phyloP scores from a whole-genome alignment of 2,888 invertebrate genomes.

The Prenolepis imparis region DNA sequence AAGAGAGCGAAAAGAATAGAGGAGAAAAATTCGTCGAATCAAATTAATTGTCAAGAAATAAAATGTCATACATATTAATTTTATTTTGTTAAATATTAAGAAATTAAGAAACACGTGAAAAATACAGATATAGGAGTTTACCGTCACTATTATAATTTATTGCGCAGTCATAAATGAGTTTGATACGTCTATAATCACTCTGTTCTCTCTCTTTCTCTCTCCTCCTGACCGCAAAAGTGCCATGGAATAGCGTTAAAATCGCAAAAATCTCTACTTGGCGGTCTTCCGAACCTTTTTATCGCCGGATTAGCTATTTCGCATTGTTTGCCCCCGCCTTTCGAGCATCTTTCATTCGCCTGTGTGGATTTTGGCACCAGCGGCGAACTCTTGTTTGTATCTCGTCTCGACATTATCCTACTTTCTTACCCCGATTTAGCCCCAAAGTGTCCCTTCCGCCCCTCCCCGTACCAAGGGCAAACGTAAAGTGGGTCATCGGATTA shows the following conservation, averaged over 20 bases:
- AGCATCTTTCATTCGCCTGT: slow-evolving; percentile 63
- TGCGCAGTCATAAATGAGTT: slow-evolving; percentile 24
- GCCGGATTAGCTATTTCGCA: slow-evolving; percentile 72
- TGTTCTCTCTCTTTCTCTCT: slow-evolving; percentile 36
- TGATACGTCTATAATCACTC: slow-evolving; percentile 49
- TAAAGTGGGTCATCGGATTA: slow-evolving; percentile 43
- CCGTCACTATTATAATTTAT: background rate
- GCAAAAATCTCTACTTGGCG: slow-evolving; percentile 68
- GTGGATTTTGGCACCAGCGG: slow-evolving; percentile 70
- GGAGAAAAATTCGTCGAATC: background rate
- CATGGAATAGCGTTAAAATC: slow-evolving; percentile 59
- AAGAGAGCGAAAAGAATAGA: background rate
- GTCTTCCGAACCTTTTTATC: slow-evolving; percentile 70
- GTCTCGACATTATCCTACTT: slow-evolving; percentile 36
- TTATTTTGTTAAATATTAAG: background rate
- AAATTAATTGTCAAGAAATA: background rate
- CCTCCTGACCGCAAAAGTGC: slow-evolving; percentile 53
- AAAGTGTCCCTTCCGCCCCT: background rate
- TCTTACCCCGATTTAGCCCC: slow-evolving; percentile 21
- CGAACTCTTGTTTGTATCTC: slow-evolving; percentile 44
- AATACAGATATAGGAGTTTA: background rate
- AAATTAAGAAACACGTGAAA: background rate
- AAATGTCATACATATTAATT: background rate
- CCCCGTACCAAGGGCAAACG: slow-evolving; percentile 15
- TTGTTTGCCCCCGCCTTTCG: slow-evolving; percentile 67